These are phyloP conservation scores for Dichetophora obliterata DNA, from an alignment of 2,888 invertebrate species.

Conservation along the genomic window DNA sequence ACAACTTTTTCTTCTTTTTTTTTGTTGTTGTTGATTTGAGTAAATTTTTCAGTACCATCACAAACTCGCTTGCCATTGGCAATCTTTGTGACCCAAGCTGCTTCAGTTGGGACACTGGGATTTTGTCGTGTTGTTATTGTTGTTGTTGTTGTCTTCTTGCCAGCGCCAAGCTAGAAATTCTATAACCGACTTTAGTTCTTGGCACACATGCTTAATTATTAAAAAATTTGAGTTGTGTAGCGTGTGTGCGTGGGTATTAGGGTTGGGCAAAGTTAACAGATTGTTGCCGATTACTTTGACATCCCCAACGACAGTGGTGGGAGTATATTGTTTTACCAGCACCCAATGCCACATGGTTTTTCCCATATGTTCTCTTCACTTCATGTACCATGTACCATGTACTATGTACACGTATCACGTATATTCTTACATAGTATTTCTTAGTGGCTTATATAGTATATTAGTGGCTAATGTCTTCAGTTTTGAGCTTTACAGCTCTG, in stretches of 20 bases:
- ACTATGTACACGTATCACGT: not conserved
- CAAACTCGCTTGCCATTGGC: not conserved
- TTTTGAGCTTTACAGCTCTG: slow-evolving; percentile 32
- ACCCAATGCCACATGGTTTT: not conserved
- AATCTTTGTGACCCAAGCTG: not conserved
- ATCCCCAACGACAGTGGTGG: not conserved
- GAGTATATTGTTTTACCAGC: not conserved
- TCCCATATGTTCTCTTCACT: not conserved
- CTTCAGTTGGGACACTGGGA: not conserved
- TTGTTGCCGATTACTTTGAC: not conserved
- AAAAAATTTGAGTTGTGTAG: slow-evolving; percentile 65
- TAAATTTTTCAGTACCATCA: not conserved
- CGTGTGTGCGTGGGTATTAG: slow-evolving; percentile 5
- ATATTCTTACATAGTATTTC: not conserved
- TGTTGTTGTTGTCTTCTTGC: not conserved
- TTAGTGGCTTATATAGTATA: not conserved
- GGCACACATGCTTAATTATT: slow-evolving; percentile 66
- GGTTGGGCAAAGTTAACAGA: slow-evolving; percentile 1
- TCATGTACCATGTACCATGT: no score
- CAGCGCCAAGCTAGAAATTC: slow-evolving; percentile 53
- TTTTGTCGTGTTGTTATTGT: not conserved
- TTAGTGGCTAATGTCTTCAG: slow-evolving; percentile 17
- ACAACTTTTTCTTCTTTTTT: not conserved
- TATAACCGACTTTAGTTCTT: slow-evolving; percentile 59
- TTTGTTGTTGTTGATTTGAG: not conserved